These are phyloP conservation scores for Chloroceryle amazona DNA, from an alignment of 2,797 vertebrate species.

Conservation along the genomic window DNA sequence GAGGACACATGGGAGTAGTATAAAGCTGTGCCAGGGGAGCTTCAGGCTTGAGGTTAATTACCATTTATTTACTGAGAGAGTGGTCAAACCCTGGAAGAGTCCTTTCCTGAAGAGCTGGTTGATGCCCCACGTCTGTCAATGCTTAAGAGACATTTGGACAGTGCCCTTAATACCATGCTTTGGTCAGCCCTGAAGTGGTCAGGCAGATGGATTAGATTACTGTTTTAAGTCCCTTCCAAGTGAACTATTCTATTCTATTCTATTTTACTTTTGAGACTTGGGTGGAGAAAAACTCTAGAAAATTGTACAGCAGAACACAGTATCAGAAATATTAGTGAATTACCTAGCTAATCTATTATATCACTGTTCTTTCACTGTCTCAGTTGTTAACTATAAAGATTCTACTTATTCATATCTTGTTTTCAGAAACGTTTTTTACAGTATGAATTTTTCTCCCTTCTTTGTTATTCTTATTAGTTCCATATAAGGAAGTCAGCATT, in stretches of 20 bases:
- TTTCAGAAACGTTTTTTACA: neutral
- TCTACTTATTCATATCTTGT: neutral
- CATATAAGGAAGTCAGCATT: neutral
- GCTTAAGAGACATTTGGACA: neutral
- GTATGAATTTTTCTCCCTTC: neutral
- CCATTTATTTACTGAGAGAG: neutral
- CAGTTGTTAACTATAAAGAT: neutral
- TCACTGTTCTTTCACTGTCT: neutral
- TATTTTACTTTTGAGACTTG: neutral
- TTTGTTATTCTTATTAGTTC: neutral
- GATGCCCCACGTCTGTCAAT: neutral
- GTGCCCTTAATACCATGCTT: neutral
- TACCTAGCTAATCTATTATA: neutral
- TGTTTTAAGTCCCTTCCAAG: too few species aligned
- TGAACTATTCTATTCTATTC: too few species aligned
- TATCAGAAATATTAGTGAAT: neutral
- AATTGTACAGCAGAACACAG: too few species aligned
- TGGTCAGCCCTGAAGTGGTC: neutral
- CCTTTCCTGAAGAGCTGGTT: neutral
- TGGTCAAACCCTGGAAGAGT: neutral
- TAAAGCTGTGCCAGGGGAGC: too few species aligned
- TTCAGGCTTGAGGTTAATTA: neutral
- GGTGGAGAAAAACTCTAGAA: neutral
- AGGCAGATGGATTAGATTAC: neutral
- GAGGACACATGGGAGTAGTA: too few species aligned